phyloP scores from a whole-genome alignment of 2,888 invertebrate species.

The Synanthedon vespiformis region DNA sequence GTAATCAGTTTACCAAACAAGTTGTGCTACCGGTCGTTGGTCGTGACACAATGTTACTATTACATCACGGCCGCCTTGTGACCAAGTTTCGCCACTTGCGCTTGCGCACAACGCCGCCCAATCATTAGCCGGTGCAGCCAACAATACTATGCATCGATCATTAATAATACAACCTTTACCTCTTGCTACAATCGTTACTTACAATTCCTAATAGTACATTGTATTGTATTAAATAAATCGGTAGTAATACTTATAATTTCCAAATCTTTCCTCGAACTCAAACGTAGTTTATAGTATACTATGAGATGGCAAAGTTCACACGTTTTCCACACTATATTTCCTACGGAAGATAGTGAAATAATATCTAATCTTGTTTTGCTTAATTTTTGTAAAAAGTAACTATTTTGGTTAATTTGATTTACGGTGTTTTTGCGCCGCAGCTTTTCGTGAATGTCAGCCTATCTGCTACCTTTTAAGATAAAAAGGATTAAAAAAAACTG shows the following conservation, averaged over 20 bases:
- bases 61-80: not conserved
- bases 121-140: not conserved
- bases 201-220: not conserved
- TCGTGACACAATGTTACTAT: not conserved
- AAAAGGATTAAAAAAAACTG: too few species aligned
- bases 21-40: not conserved
- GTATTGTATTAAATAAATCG: not conserved
- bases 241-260: not conserved
- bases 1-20: not conserved
- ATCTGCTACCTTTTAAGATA: too few species aligned
- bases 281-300: not conserved
- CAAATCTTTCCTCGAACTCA: too few species aligned
- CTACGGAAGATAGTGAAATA: too few species aligned
- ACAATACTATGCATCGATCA: not conserved
- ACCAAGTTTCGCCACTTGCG: slow-evolving; percentile 1
- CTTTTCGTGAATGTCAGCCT: too few species aligned
- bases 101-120: not conserved
- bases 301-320: not conserved
- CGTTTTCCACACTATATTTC: not conserved
- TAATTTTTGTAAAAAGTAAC: too few species aligned
- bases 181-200: not conserved
- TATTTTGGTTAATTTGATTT: too few species aligned
- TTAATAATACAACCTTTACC: not conserved
- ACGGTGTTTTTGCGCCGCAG: too few species aligned
- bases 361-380: too few species aligned